Evolutionary conservation across 2,113 vertebrate genomes (phyloP), one percentile per base, ranked within the genome.

Genomic region (Hemibagrus wyckioides): DNA sequence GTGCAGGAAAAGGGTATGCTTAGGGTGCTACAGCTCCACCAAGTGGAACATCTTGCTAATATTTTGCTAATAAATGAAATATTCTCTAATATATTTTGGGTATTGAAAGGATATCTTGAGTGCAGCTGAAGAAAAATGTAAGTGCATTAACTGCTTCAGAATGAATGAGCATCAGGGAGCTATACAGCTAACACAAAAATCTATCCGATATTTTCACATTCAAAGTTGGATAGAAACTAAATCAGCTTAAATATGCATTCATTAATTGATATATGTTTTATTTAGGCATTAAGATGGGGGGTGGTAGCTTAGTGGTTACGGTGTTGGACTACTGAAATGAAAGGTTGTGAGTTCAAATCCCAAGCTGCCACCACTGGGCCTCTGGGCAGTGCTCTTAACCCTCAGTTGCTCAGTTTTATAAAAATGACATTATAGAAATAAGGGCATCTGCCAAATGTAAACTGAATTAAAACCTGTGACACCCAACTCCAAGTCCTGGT

Each of bases 41-140:
- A 80, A 39, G 79, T 80, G 79, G 79, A 80, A 57, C 21, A 80
- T 80, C 30, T 54, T 28, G 10, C 30, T 30, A n/a, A 80, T 80
- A 56, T n/a, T n/a, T 77, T 77, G 76, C n/a, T 54, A 52, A 52
- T 52, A 28, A 48, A 77, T 14, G 0, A 73, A 77, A 77, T 52
- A 30, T 54, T 52, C 17, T 56, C 41, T 11, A 10, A 25, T 14
- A 48, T 11, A 44, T 33, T n/a, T 77, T 6, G 44, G 13, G n/a
- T 77, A 71, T 48, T 8, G 44, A 48, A 17, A 39, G 69, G 69
- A 6, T 21, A 41, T 41, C 21, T 13, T 73, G 11, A 50, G 25
- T 50, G 25, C 44, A 50, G 13, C 6, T 75, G 39, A 75, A 75
- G 13, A 75, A 73, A 67, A 23, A 39, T 3, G 17, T 39, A 71